A percentile compares a stretch with the other conserved stretches of the same genome.
Evolutionary conservation across 1,140 invertebrate species (phyloP).

Genomic region (Tyrophagus putrescentiae): DNA sequence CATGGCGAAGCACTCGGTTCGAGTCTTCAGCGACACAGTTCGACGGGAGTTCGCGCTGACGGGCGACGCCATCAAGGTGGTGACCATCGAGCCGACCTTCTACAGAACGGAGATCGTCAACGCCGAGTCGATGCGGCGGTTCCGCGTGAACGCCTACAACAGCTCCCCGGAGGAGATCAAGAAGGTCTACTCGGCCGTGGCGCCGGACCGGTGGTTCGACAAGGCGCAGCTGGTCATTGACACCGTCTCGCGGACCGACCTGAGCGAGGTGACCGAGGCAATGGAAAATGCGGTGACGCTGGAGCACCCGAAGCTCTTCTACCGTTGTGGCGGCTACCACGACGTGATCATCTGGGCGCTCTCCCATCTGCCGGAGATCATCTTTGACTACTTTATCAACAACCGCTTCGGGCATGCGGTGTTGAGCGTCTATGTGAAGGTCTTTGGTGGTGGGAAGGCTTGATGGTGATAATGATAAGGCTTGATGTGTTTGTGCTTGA

Average conservation of each 20-base stretch:
- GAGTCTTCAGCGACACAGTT: slow-evolving; percentile 22
- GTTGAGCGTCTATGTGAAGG: no score
- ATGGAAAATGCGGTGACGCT: not conserved
- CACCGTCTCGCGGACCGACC: not conserved
- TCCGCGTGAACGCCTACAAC: no score
- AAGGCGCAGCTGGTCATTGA: not conserved
- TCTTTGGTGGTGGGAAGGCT: no score
- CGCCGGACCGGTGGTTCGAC: not conserved
- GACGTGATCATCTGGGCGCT: not conserved
- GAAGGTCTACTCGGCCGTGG: not conserved
- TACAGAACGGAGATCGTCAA: slow-evolving; percentile 19
- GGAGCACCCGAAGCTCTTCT: not conserved
- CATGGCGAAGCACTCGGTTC: slow-evolving; percentile 24
- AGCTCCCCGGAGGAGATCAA: not conserved
- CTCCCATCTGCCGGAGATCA: not conserved
- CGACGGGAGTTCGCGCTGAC: slow-evolving; percentile 22
- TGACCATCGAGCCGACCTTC: not conserved
- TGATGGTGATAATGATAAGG: no score
- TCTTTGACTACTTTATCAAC: no score
- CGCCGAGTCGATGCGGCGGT: not conserved
- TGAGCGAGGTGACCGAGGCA: slow-evolving; percentile 8
- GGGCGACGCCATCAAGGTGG: slow-evolving; percentile 9
- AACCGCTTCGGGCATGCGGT: no score
- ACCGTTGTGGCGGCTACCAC: not conserved
- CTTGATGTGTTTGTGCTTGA: no score